Evolutionary conservation across 1,140 invertebrate genomes (phyloP).

Genomic region (Drosophila murphyi): DNA sequence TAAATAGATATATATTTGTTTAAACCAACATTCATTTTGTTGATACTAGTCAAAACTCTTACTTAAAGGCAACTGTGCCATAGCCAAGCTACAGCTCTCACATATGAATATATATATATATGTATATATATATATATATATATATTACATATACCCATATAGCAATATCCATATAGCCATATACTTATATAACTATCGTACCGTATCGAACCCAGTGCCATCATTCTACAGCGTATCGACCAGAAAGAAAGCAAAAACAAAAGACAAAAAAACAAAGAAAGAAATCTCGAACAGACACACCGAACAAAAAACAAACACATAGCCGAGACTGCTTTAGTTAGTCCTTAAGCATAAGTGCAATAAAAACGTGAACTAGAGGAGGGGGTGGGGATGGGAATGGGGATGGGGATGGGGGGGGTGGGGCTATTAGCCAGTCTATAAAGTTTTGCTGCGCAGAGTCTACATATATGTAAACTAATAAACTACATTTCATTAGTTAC

Average conservation of each 20-base stretch:
- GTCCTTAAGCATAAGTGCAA: constrained; percentile 75
- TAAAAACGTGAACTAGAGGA: constrained; percentile 32
- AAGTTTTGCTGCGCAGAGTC: constrained; percentile 75
- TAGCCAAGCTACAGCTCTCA: constrained; percentile 69
- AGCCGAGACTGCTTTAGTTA: constrained; percentile 82
- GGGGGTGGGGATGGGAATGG: neutral
- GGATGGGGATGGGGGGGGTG: too few relatives aligned
- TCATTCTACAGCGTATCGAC: constrained; percentile 28
- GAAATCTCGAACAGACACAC: constrained; percentile 10
- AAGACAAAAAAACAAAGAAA: too few relatives aligned
- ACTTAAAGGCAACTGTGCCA: constrained; percentile 78
- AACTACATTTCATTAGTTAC: constrained; percentile 43
- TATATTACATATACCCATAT: neutral
- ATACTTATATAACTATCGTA: constrained; percentile 9
- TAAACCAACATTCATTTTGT: constrained; percentile 45
- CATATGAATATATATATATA: constrained; percentile 1
- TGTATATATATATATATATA: neutral
- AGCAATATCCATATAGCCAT: constrained; percentile 21
- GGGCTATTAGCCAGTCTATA: constrained; percentile 11
- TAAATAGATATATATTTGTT: neutral
- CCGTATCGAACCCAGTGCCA: constrained; percentile 49
- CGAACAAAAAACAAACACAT: constrained; percentile 51
- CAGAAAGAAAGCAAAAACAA: constrained; percentile 3
- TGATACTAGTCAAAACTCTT: constrained; percentile 79
- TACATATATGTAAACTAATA: constrained; percentile 36